Base-by-base conservation (phyloP, 2,113 vertebrate species). In the Noctilio leporinus region DNA sequence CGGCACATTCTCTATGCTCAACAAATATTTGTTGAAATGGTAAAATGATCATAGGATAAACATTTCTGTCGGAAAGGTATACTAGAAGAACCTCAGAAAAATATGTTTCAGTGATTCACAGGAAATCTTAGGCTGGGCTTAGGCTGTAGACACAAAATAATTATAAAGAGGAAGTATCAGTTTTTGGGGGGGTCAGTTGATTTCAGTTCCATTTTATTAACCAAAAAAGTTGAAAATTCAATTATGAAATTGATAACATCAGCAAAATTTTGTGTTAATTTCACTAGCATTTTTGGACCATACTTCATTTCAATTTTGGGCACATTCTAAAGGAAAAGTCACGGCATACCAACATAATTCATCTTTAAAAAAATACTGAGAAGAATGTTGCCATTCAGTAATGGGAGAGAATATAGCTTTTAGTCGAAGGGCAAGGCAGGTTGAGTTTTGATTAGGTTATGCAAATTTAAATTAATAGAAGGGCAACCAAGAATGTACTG, bases 401-500 rank as follows among this genome's bases (percentile, higher is more conserved):
- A 92, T 62, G 33, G 49, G 35, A 64, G 49, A 88, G 82, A 96
- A 95, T 94, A 89, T 53, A 94, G 45, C 55, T 87, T 96, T 94
- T 86, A 75, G 62, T 93, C 59, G 94, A 95, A 95, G 35, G 45
- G 53, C 47, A 69, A 89, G 78, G 77, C 2, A 40, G 64, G 85
- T 65, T 90, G 87, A 93, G 76, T 92, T 94, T 96, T 95, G 95
- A 96, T 93, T 96, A 95, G 94, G 55, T 96, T 95, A 94, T 45
- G 86, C 77, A 96, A 96, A 90, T 85, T 95, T 87, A 96, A 89
- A 92, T n/a, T 97, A 82, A 94, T 55, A 90, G 64, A 94, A 97
- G 72, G 83, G 45, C 75, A 97, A 96, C 81, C 76, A 96, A 94
- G 92, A 97, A 95, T 15, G 0, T 69, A 87, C 30, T 96, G 51